Evolutionary conservation across 92 coral and sea anemone species (phyloP).

Genomic region (Epizoanthus fatuus): DNA sequence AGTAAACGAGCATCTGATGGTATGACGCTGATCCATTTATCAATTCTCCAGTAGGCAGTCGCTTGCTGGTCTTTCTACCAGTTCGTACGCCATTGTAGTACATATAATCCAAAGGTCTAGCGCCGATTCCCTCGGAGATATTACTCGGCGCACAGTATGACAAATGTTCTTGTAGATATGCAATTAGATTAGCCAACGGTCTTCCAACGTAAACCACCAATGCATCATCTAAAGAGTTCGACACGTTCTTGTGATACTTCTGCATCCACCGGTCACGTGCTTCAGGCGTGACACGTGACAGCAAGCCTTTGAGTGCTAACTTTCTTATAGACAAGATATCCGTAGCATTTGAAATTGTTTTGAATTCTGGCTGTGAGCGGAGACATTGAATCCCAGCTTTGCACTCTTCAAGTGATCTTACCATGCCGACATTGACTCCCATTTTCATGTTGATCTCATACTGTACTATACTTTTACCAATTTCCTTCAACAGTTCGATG

Average conservation of each 20-base stretch:
- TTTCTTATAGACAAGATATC: conserved; percentile 11
- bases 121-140: conserved; percentile 5
- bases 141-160: conserved; percentile 20
- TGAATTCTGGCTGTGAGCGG: neutral
- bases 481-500: neutral
- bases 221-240: neutral
- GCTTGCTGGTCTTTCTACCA: conserved; percentile 12
- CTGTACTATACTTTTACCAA: conserved; percentile 7
- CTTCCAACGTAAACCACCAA: conserved; percentile 8
- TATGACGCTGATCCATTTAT: conserved; percentile 33
- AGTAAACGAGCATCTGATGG: conserved; percentile 22
- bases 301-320: conserved; percentile 9
- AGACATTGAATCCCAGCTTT: conserved; percentile 26
- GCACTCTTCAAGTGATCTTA: conserved; percentile 15
- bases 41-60: conserved; percentile 36
- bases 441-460: conserved; percentile 31
- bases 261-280: conserved; percentile 12
- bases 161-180: conserved; percentile 7
- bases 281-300: neutral
- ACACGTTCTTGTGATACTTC: neutral
- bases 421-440: conserved; percentile 41
- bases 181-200: conserved; percentile 24
- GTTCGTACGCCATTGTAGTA: conserved; percentile 6
- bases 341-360: neutral
- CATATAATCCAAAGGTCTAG: conserved; percentile 26